These are phyloP conservation scores for Gonioctena quinquepunctata DNA, from an alignment of 1,140 invertebrate species.

Conservation along the genomic window DNA sequence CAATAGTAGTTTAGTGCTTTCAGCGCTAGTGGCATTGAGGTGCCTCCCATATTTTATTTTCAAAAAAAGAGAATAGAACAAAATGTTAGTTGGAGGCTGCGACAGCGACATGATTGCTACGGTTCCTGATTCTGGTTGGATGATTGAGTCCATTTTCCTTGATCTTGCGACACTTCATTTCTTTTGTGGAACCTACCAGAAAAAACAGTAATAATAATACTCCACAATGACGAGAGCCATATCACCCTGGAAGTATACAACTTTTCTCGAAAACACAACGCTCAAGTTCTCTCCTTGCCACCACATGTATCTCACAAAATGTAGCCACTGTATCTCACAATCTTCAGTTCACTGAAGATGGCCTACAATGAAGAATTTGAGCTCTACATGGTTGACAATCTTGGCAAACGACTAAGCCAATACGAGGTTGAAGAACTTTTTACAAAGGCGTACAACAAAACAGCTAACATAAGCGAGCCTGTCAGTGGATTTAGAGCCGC, in stretches of 20 bases:
- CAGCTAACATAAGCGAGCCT: neutral
- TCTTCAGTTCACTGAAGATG: neutral
- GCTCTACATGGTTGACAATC: neutral
- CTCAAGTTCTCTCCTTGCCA: neutral
- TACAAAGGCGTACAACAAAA: neutral
- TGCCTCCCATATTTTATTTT: conserved; percentile 30
- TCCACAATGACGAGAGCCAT: neutral
- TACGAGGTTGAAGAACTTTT: conserved; percentile 6
- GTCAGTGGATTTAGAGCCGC: neutral
- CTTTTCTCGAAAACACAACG: neutral
- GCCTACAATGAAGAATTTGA: neutral
- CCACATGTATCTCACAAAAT: neutral
- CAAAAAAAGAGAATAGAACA: conserved; percentile 31
- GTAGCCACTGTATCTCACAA: neutral
- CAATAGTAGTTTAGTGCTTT: conserved; percentile 20
- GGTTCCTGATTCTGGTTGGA: conserved; percentile 31
- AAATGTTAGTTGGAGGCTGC: conserved; percentile 26
- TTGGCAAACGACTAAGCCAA: neutral
- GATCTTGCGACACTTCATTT: conserved; percentile 30
- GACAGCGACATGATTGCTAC: conserved; percentile 15
- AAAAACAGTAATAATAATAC: neutral
- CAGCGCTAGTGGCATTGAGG: neutral
- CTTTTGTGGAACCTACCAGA: conserved; percentile 17
- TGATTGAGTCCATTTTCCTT: conserved; percentile 24
- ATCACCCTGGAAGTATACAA: neutral